phyloP scores from a whole-genome alignment of 2,797 vertebrate genomes.

The Sebastes reedi region DNA sequence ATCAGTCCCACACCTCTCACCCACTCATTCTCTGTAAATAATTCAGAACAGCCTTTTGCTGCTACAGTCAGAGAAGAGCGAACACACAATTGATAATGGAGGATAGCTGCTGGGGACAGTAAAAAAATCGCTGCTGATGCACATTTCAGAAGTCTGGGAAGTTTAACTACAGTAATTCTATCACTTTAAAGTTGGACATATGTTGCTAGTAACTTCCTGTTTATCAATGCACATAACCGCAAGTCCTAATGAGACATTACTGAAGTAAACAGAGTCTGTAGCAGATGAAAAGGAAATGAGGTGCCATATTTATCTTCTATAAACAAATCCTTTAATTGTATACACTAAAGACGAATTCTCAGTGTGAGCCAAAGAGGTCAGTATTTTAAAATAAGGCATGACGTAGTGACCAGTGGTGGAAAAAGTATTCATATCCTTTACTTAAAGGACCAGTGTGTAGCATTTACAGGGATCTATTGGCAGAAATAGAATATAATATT shows the following conservation, averaged over 20 bases:
- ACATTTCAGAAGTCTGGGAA: constrained; percentile 20
- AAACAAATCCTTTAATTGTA: not conserved
- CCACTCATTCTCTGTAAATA: constrained; percentile 73
- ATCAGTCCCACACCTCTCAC: constrained; percentile 74
- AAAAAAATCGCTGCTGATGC: constrained; percentile 27
- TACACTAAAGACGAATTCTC: not conserved
- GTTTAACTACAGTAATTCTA: not conserved
- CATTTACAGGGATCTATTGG: no score
- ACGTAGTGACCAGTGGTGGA: not conserved
- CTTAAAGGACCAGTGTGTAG: no score
- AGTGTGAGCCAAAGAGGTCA: not conserved
- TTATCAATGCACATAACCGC: not conserved
- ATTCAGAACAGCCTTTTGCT: constrained; percentile 69
- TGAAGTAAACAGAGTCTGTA: not conserved
- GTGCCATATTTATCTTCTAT: not conserved
- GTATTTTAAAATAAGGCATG: not conserved
- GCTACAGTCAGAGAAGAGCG: constrained; percentile 28
- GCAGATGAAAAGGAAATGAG: not conserved
- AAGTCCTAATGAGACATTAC: not conserved
- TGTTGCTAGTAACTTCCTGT: not conserved
- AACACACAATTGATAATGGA: constrained; percentile 43
- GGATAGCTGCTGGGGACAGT: constrained; percentile 3
- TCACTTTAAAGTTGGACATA: not conserved
- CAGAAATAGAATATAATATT: no score
- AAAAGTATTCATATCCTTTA: no score